phyloP scores from a whole-genome alignment of 1,140 invertebrate species.

The Paralvinella palmiformis region DNA sequence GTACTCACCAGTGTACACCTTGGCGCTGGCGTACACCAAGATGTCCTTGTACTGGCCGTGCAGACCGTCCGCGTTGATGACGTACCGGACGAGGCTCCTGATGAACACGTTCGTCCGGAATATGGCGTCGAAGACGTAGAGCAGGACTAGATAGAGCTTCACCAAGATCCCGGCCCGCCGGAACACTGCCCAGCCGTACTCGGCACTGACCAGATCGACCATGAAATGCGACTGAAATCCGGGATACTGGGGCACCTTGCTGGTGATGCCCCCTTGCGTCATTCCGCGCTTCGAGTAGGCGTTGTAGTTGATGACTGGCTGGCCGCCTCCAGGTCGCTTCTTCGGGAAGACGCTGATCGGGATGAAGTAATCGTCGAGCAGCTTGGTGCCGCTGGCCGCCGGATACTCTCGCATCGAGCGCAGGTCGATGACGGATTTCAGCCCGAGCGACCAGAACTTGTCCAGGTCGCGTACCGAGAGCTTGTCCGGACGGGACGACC shows the following conservation, averaged over 20 bases:
- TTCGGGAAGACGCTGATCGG: conserved; percentile 27
- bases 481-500: conserved; percentile 38
- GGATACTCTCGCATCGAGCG: conserved; percentile 30
- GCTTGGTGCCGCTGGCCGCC: conserved; percentile 20
- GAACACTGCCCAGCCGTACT: neutral
- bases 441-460: conserved; percentile 24
- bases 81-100: neutral
- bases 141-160: neutral
- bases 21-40: neutral
- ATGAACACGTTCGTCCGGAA: neutral
- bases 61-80: neutral
- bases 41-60: neutral
- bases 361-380: conserved; percentile 27
- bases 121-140: neutral
- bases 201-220: neutral
- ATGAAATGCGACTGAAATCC: too few species aligned
- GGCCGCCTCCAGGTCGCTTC: too few species aligned
- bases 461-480: conserved; percentile 24
- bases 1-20: neutral
- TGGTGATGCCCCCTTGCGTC: too few species aligned
- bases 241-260: too few species aligned
- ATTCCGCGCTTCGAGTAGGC: too few species aligned
- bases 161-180: neutral
- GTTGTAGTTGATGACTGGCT: too few species aligned
- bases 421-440: conserved; percentile 33